phyloP scores from a whole-genome alignment of 2,797 vertebrate species.

The Lophius americanus region DNA sequence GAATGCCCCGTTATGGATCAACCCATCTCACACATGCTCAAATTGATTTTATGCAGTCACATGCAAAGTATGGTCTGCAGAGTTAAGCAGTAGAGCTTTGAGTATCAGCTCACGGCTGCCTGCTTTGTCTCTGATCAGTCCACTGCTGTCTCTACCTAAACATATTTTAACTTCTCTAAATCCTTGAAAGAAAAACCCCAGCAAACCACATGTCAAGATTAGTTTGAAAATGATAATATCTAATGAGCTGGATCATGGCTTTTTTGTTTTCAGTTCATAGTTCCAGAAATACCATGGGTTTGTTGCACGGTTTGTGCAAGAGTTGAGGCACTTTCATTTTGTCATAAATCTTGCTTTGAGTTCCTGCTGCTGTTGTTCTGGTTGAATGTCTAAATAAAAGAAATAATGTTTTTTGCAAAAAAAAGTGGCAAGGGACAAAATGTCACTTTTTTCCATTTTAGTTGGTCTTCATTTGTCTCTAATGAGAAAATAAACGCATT shows the following conservation, averaged over 20 bases:
- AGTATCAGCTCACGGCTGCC: conserved; percentile 78
- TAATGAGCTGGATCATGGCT: conserved; percentile 49
- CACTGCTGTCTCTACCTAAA: conserved; percentile 57
- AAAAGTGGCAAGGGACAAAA: conserved; percentile 41
- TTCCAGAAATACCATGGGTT: conserved; percentile 37
- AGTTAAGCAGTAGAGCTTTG: conserved; percentile 84
- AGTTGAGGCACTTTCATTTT: conserved; percentile 54
- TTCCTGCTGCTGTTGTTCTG: conserved; percentile 57
- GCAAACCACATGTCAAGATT: conserved; percentile 12
- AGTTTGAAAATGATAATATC: conserved; percentile 48
- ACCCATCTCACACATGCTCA: conserved; percentile 10
- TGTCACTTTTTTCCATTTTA: conserved; percentile 47
- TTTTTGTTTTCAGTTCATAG: conserved; percentile 60
- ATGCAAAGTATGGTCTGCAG: conserved; percentile 52
- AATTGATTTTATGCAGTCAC: conserved; percentile 34
- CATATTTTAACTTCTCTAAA: conserved; percentile 34
- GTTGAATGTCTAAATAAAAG: conserved; percentile 53
- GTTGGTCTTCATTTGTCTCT: conserved; percentile 58
- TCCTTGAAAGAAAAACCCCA: conserved; percentile 14
- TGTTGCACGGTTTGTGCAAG: conserved; percentile 43
- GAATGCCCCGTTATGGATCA: conserved; percentile 40
- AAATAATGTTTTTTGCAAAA: conserved; percentile 59
- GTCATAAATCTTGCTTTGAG: conserved; percentile 53
- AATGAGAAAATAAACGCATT: conserved; percentile 67
- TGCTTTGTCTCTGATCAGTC: conserved; percentile 83